Percentiles rank a stretch among this genome's conserved stretches.
Evolutionary conservation across 2,888 invertebrate species (phyloP).

Genomic region (Thysanoteuthis rhombus): DNA sequence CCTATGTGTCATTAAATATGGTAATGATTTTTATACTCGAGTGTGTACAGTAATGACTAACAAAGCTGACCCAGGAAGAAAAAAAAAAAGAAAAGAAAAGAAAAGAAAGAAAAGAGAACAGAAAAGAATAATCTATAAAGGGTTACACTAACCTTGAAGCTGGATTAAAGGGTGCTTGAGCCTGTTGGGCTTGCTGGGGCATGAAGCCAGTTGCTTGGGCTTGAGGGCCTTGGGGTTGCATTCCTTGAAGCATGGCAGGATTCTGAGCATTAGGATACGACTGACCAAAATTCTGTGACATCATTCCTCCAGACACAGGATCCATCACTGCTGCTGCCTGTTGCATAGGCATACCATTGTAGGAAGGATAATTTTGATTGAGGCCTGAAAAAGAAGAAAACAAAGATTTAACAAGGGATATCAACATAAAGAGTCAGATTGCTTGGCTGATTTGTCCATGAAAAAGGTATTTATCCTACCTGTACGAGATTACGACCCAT

Average conservation of each 20-base stretch:
- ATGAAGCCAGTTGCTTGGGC: constrained; percentile 31
- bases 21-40: too few species aligned
- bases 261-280: constrained; percentile 50
- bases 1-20: too few species aligned
- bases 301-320: constrained; percentile 50
- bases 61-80: too few species aligned
- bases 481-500: too few species aligned
- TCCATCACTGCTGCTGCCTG: constrained; percentile 47
- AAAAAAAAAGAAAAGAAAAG: too few species aligned
- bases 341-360: constrained; percentile 48
- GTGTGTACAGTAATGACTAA: too few species aligned
- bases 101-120: too few species aligned
- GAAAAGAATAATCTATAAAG: not conserved
- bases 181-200: constrained; percentile 40
- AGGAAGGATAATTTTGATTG: constrained; percentile 44
- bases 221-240: constrained; percentile 47
- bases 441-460: not conserved
- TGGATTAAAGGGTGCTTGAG: constrained; percentile 48
- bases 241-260: constrained; percentile 50
- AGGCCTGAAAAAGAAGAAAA: constrained; percentile 32
- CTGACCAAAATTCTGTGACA: constrained; percentile 54
- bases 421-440: not conserved
- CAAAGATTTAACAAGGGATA: not conserved
- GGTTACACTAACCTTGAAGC: constrained; percentile 44
- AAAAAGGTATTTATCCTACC: too few species aligned